These are phyloP conservation scores for Ophion slaviceki DNA, from an alignment of 2,888 invertebrate species.

Conservation along the genomic window DNA sequence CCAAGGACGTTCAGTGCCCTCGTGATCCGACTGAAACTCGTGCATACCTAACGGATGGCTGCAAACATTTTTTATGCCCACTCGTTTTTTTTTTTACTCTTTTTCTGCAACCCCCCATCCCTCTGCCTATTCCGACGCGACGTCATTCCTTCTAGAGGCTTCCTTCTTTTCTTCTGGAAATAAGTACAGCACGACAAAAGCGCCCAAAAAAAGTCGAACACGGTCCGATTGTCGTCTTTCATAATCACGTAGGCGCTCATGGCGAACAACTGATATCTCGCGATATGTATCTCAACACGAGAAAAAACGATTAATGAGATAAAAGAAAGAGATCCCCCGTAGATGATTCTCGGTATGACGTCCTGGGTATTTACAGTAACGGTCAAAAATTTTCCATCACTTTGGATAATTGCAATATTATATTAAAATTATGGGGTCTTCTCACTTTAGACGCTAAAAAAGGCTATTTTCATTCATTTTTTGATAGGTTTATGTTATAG, in stretches of 20 bases:
- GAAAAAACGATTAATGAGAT: slow-evolving; percentile 30
- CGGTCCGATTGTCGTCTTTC: slow-evolving; percentile 52
- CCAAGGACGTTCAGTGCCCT: slow-evolving; percentile 79
- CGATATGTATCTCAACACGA: slow-evolving; percentile 13
- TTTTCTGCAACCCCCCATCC: not conserved
- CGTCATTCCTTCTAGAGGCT: slow-evolving; percentile 22
- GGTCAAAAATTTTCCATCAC: too few relatives aligned
- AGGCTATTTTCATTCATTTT: too few relatives aligned
- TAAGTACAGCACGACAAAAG: slow-evolving; percentile 5
- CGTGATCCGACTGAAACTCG: slow-evolving; percentile 63
- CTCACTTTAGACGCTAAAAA: too few relatives aligned
- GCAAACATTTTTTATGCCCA: slow-evolving; percentile 22
- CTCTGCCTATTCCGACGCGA: slow-evolving; percentile 2
- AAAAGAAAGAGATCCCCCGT: slow-evolving; percentile 31
- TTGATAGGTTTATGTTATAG: too few relatives aligned
- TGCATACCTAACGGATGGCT: slow-evolving; percentile 66
- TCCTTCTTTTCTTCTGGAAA: not conserved
- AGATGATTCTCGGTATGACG: slow-evolving; percentile 14
- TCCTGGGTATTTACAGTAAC: too few relatives aligned
- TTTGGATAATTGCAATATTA: too few relatives aligned
- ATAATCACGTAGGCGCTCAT: slow-evolving; percentile 39
- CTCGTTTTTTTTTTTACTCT: slow-evolving; percentile 26
- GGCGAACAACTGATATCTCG: not conserved
- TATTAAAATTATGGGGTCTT: too few relatives aligned
- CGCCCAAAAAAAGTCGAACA: slow-evolving; percentile 8